Evolutionary conservation across 2,888 invertebrate species (phyloP).

Genomic region (Falcaria lacertinaria): DNA sequence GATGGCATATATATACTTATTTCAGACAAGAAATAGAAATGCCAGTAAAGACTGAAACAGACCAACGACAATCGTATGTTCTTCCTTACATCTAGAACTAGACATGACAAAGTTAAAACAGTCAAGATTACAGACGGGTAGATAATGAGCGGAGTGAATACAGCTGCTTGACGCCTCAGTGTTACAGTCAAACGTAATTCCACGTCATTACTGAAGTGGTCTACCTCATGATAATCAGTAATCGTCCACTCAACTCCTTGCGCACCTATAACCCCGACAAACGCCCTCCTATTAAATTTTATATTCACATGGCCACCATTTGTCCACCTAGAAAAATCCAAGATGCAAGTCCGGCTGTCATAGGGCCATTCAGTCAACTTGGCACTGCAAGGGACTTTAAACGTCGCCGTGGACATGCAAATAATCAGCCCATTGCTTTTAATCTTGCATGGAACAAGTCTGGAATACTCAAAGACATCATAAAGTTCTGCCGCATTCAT

Average conservation of each 20-base stretch:
- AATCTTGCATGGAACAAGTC: constrained; percentile 17
- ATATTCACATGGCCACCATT: constrained; percentile 12
- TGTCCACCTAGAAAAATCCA: constrained; percentile 17
- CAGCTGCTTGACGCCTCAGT: constrained; percentile 36
- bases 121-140: constrained; percentile 34
- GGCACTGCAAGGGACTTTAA: not conserved
- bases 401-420: constrained; percentile 11
- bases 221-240: constrained; percentile 24
- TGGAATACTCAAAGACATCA: constrained; percentile 3
- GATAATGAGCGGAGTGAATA: constrained; percentile 30
- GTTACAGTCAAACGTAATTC: constrained; percentile 33
- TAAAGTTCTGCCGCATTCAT: constrained; percentile 23
- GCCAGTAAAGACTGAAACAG: constrained; percentile 34
- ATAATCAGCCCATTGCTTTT: constrained; percentile 14
- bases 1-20: constrained; percentile 29
- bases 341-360: constrained; percentile 31
- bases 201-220: constrained; percentile 11
- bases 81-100: constrained; percentile 32
- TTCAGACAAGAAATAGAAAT: constrained; percentile 28
- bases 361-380: constrained; percentile 40
- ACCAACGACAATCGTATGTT: constrained; percentile 25
- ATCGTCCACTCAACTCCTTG: constrained; percentile 40
- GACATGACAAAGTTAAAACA: constrained; percentile 23
- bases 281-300: constrained; percentile 12
- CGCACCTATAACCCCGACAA: constrained; percentile 22